These are phyloP conservation scores for Archips xylosteana DNA, from an alignment of 2,888 invertebrate species.

Conservation along the genomic window DNA sequence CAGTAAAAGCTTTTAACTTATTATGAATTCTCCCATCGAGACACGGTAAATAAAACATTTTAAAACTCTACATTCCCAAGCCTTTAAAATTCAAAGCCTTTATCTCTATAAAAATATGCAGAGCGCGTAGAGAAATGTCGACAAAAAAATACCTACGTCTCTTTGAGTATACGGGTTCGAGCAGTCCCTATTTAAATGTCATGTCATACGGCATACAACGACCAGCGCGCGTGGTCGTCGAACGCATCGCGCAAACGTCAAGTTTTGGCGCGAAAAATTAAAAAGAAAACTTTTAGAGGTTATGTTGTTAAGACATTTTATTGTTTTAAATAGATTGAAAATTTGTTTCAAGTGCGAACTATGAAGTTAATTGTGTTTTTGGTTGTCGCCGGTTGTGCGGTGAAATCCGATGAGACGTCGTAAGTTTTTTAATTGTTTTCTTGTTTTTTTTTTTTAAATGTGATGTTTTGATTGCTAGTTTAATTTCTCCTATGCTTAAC, in stretches of 20 bases:
- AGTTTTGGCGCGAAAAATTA: slow-evolving; percentile 55
- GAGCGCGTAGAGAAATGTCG: slow-evolving; percentile 21
- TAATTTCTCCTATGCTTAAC: not conserved
- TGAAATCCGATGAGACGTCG: slow-evolving; percentile 43
- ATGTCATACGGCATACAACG: slow-evolving; percentile 57
- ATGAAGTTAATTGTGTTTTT: slow-evolving; percentile 39
- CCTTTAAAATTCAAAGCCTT: slow-evolving; percentile 15
- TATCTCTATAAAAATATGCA: slow-evolving; percentile 30
- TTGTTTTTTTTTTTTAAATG: not conserved
- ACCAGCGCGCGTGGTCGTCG: slow-evolving; percentile 52
- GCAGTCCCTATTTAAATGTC: slow-evolving; percentile 55
- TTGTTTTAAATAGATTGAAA: slow-evolving; percentile 1
- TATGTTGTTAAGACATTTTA: slow-evolving; percentile 11
- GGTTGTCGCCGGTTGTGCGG: slow-evolving; percentile 40
- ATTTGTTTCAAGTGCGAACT: not conserved
- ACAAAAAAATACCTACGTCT: slow-evolving; percentile 40
- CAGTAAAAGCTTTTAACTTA: not conserved
- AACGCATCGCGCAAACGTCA: slow-evolving; percentile 51
- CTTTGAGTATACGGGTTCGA: slow-evolving; percentile 33
- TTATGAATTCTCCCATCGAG: not conserved
- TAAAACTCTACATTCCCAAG: slow-evolving; percentile 6
- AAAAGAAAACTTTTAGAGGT: slow-evolving; percentile 1
- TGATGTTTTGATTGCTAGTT: not conserved
- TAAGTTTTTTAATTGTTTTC: no score
- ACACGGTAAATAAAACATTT: not conserved